phyloP scores from a whole-genome alignment of 2,888 invertebrate species.

The Nowickia ferox region DNA sequence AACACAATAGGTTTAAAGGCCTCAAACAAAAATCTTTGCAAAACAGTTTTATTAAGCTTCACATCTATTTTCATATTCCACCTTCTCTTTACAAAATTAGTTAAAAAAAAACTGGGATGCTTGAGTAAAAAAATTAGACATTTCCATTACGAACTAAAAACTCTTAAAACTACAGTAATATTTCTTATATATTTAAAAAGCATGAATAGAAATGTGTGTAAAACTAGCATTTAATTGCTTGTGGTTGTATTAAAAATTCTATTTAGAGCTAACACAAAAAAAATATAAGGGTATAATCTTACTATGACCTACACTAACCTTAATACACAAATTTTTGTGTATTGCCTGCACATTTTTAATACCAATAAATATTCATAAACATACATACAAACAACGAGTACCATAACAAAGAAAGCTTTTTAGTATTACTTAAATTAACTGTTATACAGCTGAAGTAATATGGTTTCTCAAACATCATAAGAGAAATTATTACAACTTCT shows the following conservation, averaged over 20 bases:
- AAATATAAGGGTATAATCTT: not conserved
- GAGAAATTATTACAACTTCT: not conserved
- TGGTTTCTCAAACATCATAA: not conserved
- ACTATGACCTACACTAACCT: conserved; percentile 63
- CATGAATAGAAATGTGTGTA: not conserved
- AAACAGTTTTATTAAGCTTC: no score
- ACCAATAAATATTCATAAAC: not conserved
- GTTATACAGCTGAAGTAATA: conserved; percentile 38
- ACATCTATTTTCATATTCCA: no score
- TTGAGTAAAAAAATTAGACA: no score
- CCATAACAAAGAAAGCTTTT: conserved; percentile 5
- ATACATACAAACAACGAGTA: not conserved
- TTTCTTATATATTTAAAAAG: no score
- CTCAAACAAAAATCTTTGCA: no score
- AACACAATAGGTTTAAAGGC: no score
- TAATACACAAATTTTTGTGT: conserved; percentile 6
- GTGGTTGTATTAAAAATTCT: not conserved
- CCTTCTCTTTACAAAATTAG: no score
- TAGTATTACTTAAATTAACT: conserved; percentile 1
- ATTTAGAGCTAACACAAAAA: not conserved
- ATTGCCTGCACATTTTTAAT: conserved; percentile 21
- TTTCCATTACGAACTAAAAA: no score
- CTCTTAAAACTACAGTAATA: no score
- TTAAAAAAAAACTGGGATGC: no score
- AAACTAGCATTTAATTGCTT: not conserved